These are phyloP conservation scores for Siniperca scherzeri DNA, from an alignment of 2,797 vertebrate genomes.

Conservation along the genomic window DNA sequence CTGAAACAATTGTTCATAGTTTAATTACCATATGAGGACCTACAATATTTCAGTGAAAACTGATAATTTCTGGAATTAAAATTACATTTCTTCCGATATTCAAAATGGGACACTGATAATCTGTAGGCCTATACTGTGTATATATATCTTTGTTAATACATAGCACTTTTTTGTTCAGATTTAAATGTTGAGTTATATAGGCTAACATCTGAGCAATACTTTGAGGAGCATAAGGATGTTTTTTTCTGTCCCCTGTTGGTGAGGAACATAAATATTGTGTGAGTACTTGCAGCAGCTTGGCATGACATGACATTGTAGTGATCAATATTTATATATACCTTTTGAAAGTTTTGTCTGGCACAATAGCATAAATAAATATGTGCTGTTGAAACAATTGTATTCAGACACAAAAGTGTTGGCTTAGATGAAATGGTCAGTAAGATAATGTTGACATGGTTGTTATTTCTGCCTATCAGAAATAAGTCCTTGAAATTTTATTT, in stretches of 20 bases:
- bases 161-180: conserved; percentile 61
- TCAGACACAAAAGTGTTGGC: conserved; percentile 32
- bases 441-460: conserved; percentile 23
- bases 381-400: conserved; percentile 23
- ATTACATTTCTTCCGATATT: conserved; percentile 21
- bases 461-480: conserved; percentile 35
- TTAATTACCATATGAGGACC: not conserved
- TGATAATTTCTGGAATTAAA: conserved; percentile 43
- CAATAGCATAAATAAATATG: conserved; percentile 10
- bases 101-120: conserved; percentile 32
- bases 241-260: not conserved
- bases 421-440: conserved; percentile 25
- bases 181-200: conserved; percentile 38
- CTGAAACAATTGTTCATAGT: conserved; percentile 18
- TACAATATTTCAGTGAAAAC: conserved; percentile 18
- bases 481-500: conserved; percentile 30
- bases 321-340: conserved; percentile 38
- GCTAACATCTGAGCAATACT: conserved; percentile 56
- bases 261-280: conserved; percentile 3
- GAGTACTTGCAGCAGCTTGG: conserved; percentile 37
- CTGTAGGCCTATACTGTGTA: conserved; percentile 45
- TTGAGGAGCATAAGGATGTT: conserved; percentile 18
- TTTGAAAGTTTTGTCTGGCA: conserved; percentile 1
- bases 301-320: conserved; percentile 36
- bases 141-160: conserved; percentile 53